Evolutionary conservation across 1,140 invertebrate species (phyloP).

Genomic region (Lepeophtheirus salmonis): DNA sequence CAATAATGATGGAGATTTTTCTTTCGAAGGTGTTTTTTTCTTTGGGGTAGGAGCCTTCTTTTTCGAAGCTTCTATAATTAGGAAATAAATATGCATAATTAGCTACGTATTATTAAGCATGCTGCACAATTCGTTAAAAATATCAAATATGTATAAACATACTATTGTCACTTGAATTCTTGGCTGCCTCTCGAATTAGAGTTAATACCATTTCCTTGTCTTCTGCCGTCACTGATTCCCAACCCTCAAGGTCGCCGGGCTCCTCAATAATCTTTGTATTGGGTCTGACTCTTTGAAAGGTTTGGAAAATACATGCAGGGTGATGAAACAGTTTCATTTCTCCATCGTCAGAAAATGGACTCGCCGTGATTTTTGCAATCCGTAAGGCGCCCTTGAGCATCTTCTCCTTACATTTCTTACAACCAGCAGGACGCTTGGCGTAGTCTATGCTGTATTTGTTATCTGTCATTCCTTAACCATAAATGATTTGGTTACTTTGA

Average conservation of each 20-base stretch:
- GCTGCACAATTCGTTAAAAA: too few species aligned
- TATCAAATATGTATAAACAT: too few species aligned
- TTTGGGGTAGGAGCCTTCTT: background rate
- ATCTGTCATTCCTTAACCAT: too few species aligned
- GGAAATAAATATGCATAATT: too few species aligned
- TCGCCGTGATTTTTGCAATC: constrained; percentile 43
- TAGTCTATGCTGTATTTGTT: constrained; percentile 6
- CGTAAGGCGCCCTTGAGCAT: constrained; percentile 42
- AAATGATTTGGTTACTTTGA: too few species aligned
- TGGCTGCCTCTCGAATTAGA: constrained; percentile 10
- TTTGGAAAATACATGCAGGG: constrained; percentile 54
- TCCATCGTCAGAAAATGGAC: constrained; percentile 50
- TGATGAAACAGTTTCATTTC: constrained; percentile 75
- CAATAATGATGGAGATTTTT: background rate
- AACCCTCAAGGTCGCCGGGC: constrained; percentile 53
- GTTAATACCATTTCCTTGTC: constrained; percentile 43
- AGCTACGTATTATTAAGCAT: too few species aligned
- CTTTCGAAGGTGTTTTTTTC: too few species aligned
- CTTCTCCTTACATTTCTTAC: constrained; percentile 65
- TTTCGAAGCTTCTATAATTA: too few species aligned
- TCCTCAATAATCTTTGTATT: constrained; percentile 57
- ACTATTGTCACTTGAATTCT: too few species aligned
- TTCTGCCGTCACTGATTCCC: constrained; percentile 41
- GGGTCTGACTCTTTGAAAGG: constrained; percentile 50
- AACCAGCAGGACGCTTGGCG: constrained; percentile 36